Conservation (phyloP, 2,797 vertebrate genomes). For the Podargus strigoides region DNA sequence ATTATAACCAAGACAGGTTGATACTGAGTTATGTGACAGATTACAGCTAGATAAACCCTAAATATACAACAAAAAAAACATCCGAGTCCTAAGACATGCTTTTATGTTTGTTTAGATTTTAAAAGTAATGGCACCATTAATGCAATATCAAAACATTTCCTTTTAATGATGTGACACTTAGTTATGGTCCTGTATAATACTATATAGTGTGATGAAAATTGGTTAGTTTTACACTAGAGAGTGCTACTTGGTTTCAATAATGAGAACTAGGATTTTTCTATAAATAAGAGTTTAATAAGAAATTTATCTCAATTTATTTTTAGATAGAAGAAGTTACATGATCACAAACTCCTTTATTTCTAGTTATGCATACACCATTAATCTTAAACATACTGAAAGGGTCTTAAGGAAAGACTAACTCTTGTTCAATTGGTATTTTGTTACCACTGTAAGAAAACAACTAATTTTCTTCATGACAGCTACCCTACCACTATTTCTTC, state of each 20-base stretch:
- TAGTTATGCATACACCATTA: background rate
- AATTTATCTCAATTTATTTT: background rate
- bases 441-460: background rate
- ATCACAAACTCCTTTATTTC: background rate
- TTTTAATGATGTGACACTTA: background rate
- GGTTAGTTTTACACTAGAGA: background rate
- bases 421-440: background rate
- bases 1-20: background rate
- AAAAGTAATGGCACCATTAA: background rate
- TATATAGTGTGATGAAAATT: background rate
- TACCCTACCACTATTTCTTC: background rate
- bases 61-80: background rate
- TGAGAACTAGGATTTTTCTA: background rate
- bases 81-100: background rate
- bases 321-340: background rate
- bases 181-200: background rate
- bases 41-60: background rate
- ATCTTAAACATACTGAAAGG: background rate
- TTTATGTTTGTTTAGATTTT: background rate
- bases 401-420: background rate
- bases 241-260: background rate
- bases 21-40: background rate
- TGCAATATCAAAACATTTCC: background rate
- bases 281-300: background rate
- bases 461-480: background rate